These are phyloP conservation scores for Drosophila ochracea DNA, from an alignment of 2,888 invertebrate genomes.

Conservation along the genomic window DNA sequence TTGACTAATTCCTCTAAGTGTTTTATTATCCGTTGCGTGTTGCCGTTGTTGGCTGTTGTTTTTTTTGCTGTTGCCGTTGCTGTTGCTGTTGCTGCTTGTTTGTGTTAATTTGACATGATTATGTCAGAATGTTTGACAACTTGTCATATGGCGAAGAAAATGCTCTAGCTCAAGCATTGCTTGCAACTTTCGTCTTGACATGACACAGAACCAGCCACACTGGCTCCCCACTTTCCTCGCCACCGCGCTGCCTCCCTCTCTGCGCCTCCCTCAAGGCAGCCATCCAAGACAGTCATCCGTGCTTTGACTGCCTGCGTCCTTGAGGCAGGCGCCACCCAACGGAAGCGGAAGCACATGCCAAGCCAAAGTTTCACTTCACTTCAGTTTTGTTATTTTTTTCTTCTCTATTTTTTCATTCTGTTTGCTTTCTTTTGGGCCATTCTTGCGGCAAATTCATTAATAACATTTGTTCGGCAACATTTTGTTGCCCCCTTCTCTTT, in stretches of 20 bases:
- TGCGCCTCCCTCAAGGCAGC: not conserved
- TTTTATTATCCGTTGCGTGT: slow-evolving; percentile 68
- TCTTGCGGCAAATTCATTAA: slow-evolving; percentile 71
- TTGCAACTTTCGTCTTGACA: slow-evolving; percentile 11
- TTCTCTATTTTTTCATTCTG: not conserved
- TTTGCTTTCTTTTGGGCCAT: slow-evolving; percentile 17
- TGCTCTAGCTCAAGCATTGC: slow-evolving; percentile 11
- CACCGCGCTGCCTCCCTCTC: not conserved
- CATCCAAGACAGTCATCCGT: not conserved
- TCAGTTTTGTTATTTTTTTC: slow-evolving; percentile 3
- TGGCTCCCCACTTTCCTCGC: not conserved
- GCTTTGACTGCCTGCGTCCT: slow-evolving; percentile 37
- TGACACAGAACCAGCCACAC: not conserved
- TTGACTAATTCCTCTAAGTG: slow-evolving; percentile 72
- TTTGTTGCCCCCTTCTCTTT: slow-evolving; percentile 7
- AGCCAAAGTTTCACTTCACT: slow-evolving; percentile 35
- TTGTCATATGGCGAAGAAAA: slow-evolving; percentile 59
- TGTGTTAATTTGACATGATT: slow-evolving; percentile 81
- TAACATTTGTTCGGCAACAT: slow-evolving; percentile 65
- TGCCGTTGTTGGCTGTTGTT: not conserved
- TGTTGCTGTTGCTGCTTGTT: slow-evolving; percentile 32
- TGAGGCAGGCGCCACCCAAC: slow-evolving; percentile 43
- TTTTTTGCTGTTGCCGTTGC: slow-evolving; percentile 14
- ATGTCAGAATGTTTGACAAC: slow-evolving; percentile 79
- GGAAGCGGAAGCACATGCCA: slow-evolving; percentile 70